Evolutionary conservation across 2,113 vertebrate genomes (phyloP), one percentile per base, ranked within the genome.

Genomic region (Malurus alboscapulatus): DNA sequence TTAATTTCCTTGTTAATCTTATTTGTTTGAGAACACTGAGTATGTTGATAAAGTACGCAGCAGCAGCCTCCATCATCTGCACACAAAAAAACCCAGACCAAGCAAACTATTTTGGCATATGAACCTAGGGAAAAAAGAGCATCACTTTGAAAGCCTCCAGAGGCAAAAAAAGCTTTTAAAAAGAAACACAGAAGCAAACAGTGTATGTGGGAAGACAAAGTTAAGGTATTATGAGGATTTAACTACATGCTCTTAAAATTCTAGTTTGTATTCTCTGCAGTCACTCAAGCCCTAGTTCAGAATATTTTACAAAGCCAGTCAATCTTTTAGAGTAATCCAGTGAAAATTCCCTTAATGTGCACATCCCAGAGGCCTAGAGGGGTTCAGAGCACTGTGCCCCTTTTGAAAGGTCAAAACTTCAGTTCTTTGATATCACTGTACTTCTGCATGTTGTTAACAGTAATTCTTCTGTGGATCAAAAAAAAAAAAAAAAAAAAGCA

Each of bases 81-180:
- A 34, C n/a, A 65, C 9, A 81, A 40, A 59, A 75, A 89, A 55
- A 3, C 0, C 21, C 36, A 77, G 29, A 77, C 20, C 36, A 71
- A 62, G 40, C 21, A 84, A 86, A 88, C 59, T 59, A 42, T 84
- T 87, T 88, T 57, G 69, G 69, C 45, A 62, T 84, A 74, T 7
- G 22, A 86, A 91, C 20, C 36, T 29, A 42, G 42, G 38, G 45
- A 90, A 88, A 58, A 92, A 48, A 65, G 5, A 42, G 8, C 76
- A 82, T 34, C 45, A 21, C 13, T 90, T 10, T 42, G 30, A 72
- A 45, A 88, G 29, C 50, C 65, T 95, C 92, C 83, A 90, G 86
- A 84, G 92, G 95, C 86, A 90, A 88, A 88, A 92, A 90, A 91
- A 57, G 76, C 84, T 95, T 95, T 95, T 86, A 91, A 40, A 84